Conservation (phyloP, 1,140 invertebrate genomes). For the Drosophila varians region DNA sequence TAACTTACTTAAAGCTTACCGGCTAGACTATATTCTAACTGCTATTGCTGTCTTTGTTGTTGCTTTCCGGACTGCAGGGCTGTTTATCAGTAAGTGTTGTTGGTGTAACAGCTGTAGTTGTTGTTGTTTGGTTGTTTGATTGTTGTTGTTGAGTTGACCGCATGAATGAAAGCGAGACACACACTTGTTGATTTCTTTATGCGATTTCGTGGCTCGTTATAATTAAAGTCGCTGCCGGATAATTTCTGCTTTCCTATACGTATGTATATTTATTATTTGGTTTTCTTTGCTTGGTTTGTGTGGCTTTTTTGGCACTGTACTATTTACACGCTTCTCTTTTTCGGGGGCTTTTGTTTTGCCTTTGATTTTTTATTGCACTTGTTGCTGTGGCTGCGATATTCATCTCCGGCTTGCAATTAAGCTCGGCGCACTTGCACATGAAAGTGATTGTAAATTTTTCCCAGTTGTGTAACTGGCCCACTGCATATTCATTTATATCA, state of each 20-base stretch:
- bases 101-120: conserved; percentile 30
- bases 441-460: conserved; percentile 38
- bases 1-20: conserved; percentile 47
- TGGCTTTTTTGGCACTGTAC: conserved; percentile 41
- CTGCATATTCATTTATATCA: conserved; percentile 74
- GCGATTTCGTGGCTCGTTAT: conserved; percentile 41
- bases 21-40: conserved; percentile 41
- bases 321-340: conserved; percentile 40
- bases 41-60: conserved; percentile 28
- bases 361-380: conserved; percentile 38
- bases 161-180: conserved; percentile 76
- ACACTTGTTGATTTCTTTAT: conserved; percentile 77
- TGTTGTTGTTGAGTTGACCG: conserved; percentile 52
- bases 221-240: conserved; percentile 51
- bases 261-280: conserved; percentile 33
- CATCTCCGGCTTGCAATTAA: conserved; percentile 50
- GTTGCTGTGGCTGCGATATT: conserved; percentile 23
- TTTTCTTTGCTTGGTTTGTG: conserved; percentile 48
- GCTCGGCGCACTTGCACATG: conserved; percentile 35
- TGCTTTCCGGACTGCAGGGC: conserved; percentile 27
- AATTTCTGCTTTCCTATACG: conserved; percentile 15
- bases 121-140: conserved; percentile 17
- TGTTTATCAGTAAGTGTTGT: conserved; percentile 43
- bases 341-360: conserved; percentile 43
- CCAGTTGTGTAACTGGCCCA: conserved; percentile 46